These are phyloP conservation scores for Zaprionus bogoriensis DNA, from an alignment of 2,888 invertebrate species.

Conservation along the genomic window DNA sequence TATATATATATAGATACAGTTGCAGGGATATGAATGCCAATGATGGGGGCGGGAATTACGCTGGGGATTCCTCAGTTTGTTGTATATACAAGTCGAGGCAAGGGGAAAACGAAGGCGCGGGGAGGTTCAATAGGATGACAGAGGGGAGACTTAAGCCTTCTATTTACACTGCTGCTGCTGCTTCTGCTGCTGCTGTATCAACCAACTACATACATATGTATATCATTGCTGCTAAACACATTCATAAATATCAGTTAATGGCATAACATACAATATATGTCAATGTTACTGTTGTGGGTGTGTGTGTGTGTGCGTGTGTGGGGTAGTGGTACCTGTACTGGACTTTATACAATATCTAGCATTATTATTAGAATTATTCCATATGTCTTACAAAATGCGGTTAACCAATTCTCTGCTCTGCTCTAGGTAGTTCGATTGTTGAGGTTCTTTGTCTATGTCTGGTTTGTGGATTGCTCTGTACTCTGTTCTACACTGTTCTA, in stretches of 20 bases:
- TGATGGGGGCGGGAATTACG: not conserved
- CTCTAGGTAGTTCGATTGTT: slow-evolving; percentile 47
- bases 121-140: not conserved
- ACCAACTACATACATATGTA: slow-evolving; percentile 20
- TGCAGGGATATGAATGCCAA: too few relatives aligned
- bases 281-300: too few relatives aligned
- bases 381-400: slow-evolving; percentile 2
- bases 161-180: not conserved
- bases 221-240: slow-evolving; percentile 31
- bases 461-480: not conserved
- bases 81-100: not conserved
- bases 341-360: not conserved
- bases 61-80: not conserved
- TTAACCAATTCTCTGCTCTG: slow-evolving; percentile 23
- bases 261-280: too few relatives aligned
- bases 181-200: slow-evolving; percentile 15
- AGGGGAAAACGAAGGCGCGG: not conserved
- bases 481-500: not conserved
- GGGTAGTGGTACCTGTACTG: not conserved
- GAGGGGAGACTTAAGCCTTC: not conserved
- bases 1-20: not conserved
- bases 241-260: slow-evolving; percentile 24
- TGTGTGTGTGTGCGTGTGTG: not conserved
- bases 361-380: not conserved
- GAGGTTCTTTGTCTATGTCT: slow-evolving; percentile 48